Evolutionary conservation across 2,797 vertebrate species (phyloP), one percentile per base, ranked within the genome.

Genomic region (Botia almorhae): DNA sequence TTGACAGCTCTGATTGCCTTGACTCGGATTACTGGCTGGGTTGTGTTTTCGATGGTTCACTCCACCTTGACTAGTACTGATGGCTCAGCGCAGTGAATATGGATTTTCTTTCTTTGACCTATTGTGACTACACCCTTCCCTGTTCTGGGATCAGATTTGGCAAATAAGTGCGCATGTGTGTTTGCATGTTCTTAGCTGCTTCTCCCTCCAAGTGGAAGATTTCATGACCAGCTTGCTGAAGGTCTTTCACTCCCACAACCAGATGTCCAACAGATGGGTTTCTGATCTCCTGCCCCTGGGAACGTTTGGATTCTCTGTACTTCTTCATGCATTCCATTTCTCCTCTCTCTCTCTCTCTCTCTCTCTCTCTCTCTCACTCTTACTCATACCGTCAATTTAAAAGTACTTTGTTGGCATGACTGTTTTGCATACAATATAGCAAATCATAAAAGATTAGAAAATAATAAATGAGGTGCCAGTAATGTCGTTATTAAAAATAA

Each of bases 261-360:
- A 92, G 91, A 92, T 93, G 91, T 90, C 90, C 50, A 89, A 87
- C 90, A 92, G 89, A 91, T 92, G 90, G 85, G 80, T 63, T 79
- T 88, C 80, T 79, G 78, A 79, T 78, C 88, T 91, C 80, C 81
- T 58, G 85, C 81, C 87, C 84, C 65, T 79, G 53, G 67, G 12
- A 90, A 78, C 88, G 84, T 81, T 81, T 36, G 76, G 82, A 82
- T 83, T 88, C 36, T 39, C 5, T 39, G 36, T 39, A 39, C 36
- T 39, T 39, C 36, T 39, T 39, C 36, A 39, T 39, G 36, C 36
- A 39, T 39, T 36, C 33, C 33, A 36, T 36, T 36, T 36, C 51
- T 83, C 72, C 26, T 60, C 67, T 39, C 36, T 39, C 36, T 39
- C 36, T 39, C 36, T 39, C 36, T 39, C 36, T 39, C 36, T 39